These are phyloP conservation scores for Sebastes iracundus DNA, from an alignment of 2,797 vertebrate genomes.

Conservation along the genomic window DNA sequence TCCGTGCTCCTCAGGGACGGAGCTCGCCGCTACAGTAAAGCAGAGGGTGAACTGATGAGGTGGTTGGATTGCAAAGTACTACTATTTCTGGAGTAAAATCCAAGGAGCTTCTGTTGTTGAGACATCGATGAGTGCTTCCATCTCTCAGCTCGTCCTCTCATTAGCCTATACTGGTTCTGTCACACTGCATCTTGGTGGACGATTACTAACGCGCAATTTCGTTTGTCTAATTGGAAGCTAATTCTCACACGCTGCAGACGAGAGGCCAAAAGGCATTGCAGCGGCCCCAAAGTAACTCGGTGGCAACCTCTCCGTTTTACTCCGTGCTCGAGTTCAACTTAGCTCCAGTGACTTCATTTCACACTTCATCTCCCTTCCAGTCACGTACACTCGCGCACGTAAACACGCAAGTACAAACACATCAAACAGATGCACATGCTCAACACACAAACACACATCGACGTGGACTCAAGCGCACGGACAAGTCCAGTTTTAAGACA, in stretches of 20 bases:
- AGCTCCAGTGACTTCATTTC: slow-evolving; percentile 64
- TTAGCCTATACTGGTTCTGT: slow-evolving; percentile 38
- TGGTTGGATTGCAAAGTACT: slow-evolving; percentile 8
- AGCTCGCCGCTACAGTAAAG: slow-evolving; percentile 2
- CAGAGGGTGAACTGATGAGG: not conserved
- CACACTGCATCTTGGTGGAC: slow-evolving; percentile 15
- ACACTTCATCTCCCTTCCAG: slow-evolving; percentile 57
- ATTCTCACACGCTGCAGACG: slow-evolving; percentile 38
- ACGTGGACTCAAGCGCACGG: not conserved
- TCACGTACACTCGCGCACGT: slow-evolving; percentile 10
- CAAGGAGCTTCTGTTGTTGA: not conserved
- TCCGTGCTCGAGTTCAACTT: slow-evolving; percentile 34
- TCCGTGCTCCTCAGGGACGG: slow-evolving; percentile 21
- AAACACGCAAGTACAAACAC: not conserved
- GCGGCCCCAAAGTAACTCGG: slow-evolving; percentile 22
- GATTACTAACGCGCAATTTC: slow-evolving; percentile 50
- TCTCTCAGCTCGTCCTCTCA: slow-evolving; percentile 9
- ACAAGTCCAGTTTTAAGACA: slow-evolving; percentile 29
- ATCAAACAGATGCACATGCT: not conserved
- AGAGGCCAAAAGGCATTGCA: slow-evolving; percentile 18
- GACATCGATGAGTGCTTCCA: not conserved
- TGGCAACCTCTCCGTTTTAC: slow-evolving; percentile 31
- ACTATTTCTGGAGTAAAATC: not conserved
- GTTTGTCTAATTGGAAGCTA: slow-evolving; percentile 54
- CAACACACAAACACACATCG: not conserved